Evolutionary conservation across 2,113 vertebrate species (phyloP).

Genomic region (Euleptes europaea): DNA sequence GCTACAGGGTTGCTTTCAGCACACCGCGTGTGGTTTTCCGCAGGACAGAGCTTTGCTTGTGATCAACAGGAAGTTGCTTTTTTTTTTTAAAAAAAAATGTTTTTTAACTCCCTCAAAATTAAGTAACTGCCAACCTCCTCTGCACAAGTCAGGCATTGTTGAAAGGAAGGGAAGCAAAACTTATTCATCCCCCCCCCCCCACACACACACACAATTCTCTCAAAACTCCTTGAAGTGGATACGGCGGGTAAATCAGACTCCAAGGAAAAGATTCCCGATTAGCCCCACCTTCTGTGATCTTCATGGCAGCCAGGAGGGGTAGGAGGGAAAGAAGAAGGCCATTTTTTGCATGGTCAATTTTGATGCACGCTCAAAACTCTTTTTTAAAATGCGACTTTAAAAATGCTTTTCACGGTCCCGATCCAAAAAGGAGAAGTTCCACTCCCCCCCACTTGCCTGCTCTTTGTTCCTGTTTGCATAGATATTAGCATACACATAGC

Average conservation of each 20-base stretch:
- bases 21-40: not conserved
- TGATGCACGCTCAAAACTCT: too few species aligned
- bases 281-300: not conserved
- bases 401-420: too few species aligned
- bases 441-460: too few species aligned
- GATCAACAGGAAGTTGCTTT: not conserved
- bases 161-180: fast-evolving
- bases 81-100: not conserved
- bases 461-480: too few species aligned
- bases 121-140: not conserved
- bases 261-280: too few species aligned
- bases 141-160: not conserved
- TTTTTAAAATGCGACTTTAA: too few species aligned
- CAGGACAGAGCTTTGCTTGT: not conserved
- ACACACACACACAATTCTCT: not conserved
- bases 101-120: not conserved
- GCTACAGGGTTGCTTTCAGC: slow-evolving; percentile 51
- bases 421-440: too few species aligned
- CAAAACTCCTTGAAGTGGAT: fast-evolving
- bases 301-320: too few species aligned
- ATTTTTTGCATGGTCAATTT: too few species aligned
- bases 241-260: not conserved
- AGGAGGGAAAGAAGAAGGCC: too few species aligned
- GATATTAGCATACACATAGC: too few species aligned
- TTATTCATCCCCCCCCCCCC: not conserved